Evolutionary conservation across 2,113 vertebrate species (phyloP).

Genomic region (Melierax canorus): DNA sequence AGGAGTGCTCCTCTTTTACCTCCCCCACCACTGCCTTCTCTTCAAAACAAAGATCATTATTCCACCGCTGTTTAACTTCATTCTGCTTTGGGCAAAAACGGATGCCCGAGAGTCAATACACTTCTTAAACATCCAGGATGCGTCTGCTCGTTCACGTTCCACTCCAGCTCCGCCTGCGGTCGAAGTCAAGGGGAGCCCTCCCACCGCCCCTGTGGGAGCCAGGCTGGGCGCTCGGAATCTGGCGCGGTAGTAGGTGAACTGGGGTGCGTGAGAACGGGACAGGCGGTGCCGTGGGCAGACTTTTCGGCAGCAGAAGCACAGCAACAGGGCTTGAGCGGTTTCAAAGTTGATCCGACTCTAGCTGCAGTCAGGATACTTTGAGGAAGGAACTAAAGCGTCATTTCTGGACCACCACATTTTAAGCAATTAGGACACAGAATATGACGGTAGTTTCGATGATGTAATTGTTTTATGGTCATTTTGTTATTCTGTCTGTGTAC

Average conservation of each 20-base stretch:
- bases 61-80: neutral
- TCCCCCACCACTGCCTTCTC: neutral
- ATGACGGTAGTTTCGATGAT: neutral
- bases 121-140: neutral
- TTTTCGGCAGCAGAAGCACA: neutral
- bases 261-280: neutral
- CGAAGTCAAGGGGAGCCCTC: neutral
- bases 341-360: neutral
- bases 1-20: neutral
- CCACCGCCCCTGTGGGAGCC: neutral
- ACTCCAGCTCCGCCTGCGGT: neutral
- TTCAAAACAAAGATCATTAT: neutral
- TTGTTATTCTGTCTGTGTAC: neutral
- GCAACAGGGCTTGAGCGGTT: neutral
- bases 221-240: neutral
- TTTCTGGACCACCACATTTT: neutral
- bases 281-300: neutral
- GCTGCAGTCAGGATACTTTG: neutral
- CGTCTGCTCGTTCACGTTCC: neutral
- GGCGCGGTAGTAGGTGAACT: neutral
- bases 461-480: neutral
- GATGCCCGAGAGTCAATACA: neutral
- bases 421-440: neutral
- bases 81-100: neutral
- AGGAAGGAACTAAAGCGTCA: neutral